Evolutionary conservation across 2,113 vertebrate genomes (phyloP).

Genomic region (Ibidorhyncha struthersii): DNA sequence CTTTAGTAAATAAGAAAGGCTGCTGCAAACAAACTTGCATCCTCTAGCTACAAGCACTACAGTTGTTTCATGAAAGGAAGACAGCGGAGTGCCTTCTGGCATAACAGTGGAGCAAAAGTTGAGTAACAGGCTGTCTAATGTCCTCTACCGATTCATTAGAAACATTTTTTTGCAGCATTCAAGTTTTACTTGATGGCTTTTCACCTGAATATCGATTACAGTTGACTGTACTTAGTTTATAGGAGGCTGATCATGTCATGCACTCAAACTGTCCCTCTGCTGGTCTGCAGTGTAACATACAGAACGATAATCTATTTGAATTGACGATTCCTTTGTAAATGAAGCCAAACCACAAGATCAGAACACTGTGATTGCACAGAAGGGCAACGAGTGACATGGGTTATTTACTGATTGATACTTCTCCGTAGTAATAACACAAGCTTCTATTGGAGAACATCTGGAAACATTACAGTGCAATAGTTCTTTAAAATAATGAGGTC

Average conservation of each 20-base stretch:
- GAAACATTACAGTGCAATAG: constrained; percentile 34
- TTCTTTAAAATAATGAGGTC: constrained; percentile 57
- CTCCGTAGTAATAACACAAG: neutral
- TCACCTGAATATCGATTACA: neutral
- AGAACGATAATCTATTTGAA: neutral
- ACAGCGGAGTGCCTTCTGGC: neutral
- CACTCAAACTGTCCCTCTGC: neutral
- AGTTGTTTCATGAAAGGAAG: neutral
- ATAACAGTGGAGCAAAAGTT: neutral
- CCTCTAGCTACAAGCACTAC: neutral
- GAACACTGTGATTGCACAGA: constrained; percentile 2
- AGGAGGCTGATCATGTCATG: neutral
- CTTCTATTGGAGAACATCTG: constrained; percentile 59
- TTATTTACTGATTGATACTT: constrained; percentile 59
- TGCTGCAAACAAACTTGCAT: neutral
- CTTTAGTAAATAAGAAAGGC: neutral
- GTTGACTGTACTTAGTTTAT: neutral
- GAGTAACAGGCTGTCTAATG: neutral
- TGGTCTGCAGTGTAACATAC: neutral
- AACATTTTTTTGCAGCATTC: neutral
- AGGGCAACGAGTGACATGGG: constrained; percentile 16
- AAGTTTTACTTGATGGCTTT: neutral
- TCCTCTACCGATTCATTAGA: neutral
- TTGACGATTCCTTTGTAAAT: constrained; percentile 29
- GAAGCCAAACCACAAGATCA: constrained; percentile 49